phyloP scores from a whole-genome alignment of 1,140 invertebrate genomes.

The Sycophila sp. region DNA sequence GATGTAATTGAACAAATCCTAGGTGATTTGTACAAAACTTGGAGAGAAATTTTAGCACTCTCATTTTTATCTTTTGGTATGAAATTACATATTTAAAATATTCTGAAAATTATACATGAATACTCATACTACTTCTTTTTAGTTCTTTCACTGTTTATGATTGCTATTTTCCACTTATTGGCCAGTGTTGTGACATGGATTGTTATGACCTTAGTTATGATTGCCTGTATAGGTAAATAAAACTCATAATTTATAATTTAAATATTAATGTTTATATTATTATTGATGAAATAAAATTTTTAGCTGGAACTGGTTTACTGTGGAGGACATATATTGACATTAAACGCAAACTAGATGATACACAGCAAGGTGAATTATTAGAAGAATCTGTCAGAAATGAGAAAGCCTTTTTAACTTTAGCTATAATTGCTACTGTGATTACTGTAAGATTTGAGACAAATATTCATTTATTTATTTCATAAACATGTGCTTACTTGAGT shows the following conservation, averaged over 20 bases:
- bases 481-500: conserved; percentile 27
- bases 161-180: conserved; percentile 85
- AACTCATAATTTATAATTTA: neutral
- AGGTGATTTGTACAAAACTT: conserved; percentile 86
- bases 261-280: conserved; percentile 2
- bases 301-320: conserved; percentile 79
- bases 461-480: conserved; percentile 25
- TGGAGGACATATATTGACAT: conserved; percentile 92
- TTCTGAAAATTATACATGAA: neutral
- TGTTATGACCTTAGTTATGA: conserved; percentile 81
- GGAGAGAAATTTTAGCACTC: conserved; percentile 85
- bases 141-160: conserved; percentile 86
- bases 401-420: conserved; percentile 83
- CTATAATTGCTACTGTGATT: conserved; percentile 87
- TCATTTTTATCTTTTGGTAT: conserved; percentile 84
- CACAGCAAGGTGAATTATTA: conserved; percentile 68
- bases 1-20: conserved; percentile 88
- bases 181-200: conserved; percentile 87
- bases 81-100: neutral
- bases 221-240: conserved; percentile 76
- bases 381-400: conserved; percentile 88
- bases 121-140: conserved; percentile 52
- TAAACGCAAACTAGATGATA: conserved; percentile 74
- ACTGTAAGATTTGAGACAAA: conserved; percentile 72
- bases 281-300: conserved; percentile 33